Evolutionary conservation across 2,888 invertebrate genomes (phyloP).

Genomic region (Ophraella communa): DNA sequence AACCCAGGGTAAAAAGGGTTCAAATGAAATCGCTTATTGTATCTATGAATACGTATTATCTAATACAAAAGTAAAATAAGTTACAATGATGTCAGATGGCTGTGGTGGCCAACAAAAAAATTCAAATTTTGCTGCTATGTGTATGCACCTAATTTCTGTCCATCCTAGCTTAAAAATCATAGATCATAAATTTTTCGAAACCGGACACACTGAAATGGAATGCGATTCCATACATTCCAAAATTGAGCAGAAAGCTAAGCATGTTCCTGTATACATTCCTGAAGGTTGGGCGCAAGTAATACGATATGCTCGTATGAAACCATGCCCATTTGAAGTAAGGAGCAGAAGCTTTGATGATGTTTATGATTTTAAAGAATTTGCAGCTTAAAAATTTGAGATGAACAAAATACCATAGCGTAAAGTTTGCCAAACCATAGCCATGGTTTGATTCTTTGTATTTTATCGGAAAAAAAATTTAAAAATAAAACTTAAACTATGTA

Average conservation of each 20-base stretch:
- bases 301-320: slow-evolving; percentile 26
- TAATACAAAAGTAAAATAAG: neutral
- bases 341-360: too few species aligned
- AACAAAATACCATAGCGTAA: too few species aligned
- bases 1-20: too few species aligned
- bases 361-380: neutral
- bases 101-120: neutral
- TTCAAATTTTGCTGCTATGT: slow-evolving; percentile 2
- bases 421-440: too few species aligned
- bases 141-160: neutral
- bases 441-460: too few species aligned
- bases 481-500: too few species aligned
- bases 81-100: neutral
- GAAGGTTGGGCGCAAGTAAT: too few species aligned
- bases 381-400: neutral
- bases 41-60: slow-evolving; percentile 32
- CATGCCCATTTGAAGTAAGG: slow-evolving; percentile 12
- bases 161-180: slow-evolving; percentile 6
- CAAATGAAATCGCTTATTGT: too few species aligned
- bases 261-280: too few species aligned
- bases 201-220: slow-evolving; percentile 7
- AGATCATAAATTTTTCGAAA: slow-evolving; percentile 9
- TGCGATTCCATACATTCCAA: neutral
- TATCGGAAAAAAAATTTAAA: too few species aligned
- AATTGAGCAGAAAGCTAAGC: too few species aligned